A percentile compares a stretch with the other conserved stretches of the same genome.
Conservation (phyloP, 2,113 vertebrate species). For the Phalacrocorax pelagicus region DNA sequence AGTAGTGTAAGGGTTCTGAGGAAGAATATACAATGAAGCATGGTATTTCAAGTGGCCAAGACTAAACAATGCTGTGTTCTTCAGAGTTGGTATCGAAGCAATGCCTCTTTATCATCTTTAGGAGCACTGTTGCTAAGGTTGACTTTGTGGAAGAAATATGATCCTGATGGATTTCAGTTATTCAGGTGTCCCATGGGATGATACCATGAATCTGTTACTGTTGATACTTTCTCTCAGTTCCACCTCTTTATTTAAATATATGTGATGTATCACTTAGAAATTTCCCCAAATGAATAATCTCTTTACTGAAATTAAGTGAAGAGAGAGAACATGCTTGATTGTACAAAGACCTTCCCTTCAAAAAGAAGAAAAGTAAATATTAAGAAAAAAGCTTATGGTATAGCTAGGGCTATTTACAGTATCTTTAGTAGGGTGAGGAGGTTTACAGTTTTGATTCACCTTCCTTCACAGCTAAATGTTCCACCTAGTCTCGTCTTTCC, state of each 20-base stretch:
- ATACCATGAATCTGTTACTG: not conserved
- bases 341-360: not conserved
- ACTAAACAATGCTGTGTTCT: not conserved
- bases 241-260: not conserved
- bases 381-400: not conserved
- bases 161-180: not conserved
- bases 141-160: not conserved
- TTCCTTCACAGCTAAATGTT: not conserved
- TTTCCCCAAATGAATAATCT: not conserved
- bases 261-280: not conserved
- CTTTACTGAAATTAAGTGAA: not conserved
- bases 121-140: not conserved
- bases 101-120: not conserved
- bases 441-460: not conserved
- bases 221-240: not conserved
- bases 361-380: not conserved
- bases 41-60: not conserved
- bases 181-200: not conserved
- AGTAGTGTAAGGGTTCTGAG: not conserved
- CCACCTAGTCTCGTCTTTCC: not conserved
- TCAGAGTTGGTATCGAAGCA: not conserved
- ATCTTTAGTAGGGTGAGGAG: not conserved
- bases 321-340: not conserved
- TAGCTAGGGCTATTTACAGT: not conserved
- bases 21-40: not conserved